phyloP scores from a whole-genome alignment of 2,888 invertebrate species.

The Parthenolecanium corni region DNA sequence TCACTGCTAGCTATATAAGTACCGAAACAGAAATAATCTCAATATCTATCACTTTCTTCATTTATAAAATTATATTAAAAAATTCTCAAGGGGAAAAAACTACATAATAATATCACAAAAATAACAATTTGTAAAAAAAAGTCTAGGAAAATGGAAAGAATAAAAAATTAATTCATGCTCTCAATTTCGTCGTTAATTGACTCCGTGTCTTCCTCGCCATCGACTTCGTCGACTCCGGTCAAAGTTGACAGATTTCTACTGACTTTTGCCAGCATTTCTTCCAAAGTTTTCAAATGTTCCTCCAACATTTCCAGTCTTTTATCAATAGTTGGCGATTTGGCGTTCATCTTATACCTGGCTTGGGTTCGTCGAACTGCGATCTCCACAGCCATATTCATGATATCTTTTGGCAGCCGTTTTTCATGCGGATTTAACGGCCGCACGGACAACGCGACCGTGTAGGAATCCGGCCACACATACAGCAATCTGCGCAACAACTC shows the following conservation, averaged over 20 bases:
- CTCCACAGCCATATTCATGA: slow-evolving; percentile 67
- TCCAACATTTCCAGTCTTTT: background rate
- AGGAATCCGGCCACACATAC: slow-evolving; percentile 66
- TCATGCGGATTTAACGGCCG: slow-evolving; percentile 74
- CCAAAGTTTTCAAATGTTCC: slow-evolving; percentile 2
- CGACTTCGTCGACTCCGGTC: background rate
- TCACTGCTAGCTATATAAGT: no score
- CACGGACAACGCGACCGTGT: slow-evolving; percentile 67
- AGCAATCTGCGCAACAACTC: slow-evolving; percentile 67
- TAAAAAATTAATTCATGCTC: no score
- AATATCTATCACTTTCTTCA: no score
- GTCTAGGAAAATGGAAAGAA: no score
- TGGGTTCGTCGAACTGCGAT: slow-evolving; percentile 44
- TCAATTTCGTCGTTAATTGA: no score
- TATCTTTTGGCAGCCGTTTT: slow-evolving; percentile 64
- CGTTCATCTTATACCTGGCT: slow-evolving; percentile 1
- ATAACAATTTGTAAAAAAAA: no score
- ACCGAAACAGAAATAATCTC: no score
- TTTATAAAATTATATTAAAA: no score
- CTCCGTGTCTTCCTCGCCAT: no score
- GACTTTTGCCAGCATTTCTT: background rate
- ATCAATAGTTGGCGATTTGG: background rate
- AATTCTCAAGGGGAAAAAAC: no score
- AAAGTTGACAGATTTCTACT: background rate
- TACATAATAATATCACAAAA: no score